These are phyloP conservation scores for Vanessa atalanta DNA, from an alignment of 1,140 invertebrate species.

Conservation along the genomic window DNA sequence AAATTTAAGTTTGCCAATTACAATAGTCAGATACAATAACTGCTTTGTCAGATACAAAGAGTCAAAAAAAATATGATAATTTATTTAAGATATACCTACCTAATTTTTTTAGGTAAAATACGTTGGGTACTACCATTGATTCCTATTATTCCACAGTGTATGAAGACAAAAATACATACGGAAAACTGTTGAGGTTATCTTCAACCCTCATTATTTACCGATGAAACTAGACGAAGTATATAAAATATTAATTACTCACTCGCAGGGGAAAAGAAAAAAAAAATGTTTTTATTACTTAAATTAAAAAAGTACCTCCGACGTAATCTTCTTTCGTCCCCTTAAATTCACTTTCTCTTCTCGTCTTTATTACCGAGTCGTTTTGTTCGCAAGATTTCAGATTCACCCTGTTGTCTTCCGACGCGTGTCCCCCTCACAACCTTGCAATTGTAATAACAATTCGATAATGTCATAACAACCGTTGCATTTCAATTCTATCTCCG, in stretches of 20 bases:
- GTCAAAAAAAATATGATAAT: too few relatives aligned
- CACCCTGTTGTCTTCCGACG: constrained; percentile 66
- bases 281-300: constrained; percentile 62
- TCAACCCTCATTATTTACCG: background rate
- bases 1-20: too few relatives aligned
- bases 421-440: constrained; percentile 74
- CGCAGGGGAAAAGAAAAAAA: constrained; percentile 27
- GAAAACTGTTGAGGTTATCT: background rate
- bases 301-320: constrained; percentile 75
- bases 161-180: background rate
- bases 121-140: too few relatives aligned
- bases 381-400: constrained; percentile 80
- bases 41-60: too few relatives aligned
- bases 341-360: constrained; percentile 83
- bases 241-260: constrained; percentile 43
- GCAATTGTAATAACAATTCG: constrained; percentile 47
- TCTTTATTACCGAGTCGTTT: constrained; percentile 82
- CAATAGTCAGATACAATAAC: too few relatives aligned
- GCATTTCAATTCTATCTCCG: constrained; percentile 43
- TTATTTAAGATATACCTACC: too few relatives aligned
- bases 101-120: too few relatives aligned
- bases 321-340: constrained; percentile 83
- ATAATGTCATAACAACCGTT: constrained; percentile 68
- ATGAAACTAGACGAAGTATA: constrained; percentile 21
- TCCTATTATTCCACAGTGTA: too few relatives aligned